Evolutionary conservation across 35 echinoderm and acorn worm species (phyloP).

Genomic region (Amphiura filiformis): DNA sequence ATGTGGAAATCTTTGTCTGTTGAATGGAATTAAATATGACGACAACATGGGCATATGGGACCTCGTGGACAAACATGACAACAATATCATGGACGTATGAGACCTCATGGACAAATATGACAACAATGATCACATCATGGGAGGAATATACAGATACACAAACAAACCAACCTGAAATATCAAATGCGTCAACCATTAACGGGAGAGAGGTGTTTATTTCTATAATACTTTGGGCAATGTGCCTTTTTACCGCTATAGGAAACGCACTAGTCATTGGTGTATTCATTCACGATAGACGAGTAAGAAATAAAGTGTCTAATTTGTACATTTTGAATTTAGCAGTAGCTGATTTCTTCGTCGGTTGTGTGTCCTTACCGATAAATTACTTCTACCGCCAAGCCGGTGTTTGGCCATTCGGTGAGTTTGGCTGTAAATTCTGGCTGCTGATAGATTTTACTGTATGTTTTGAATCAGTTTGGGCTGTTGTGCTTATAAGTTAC

Average conservation of each 20-base stretch:
- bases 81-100: too few species aligned
- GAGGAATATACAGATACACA: not conserved
- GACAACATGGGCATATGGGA: not conserved
- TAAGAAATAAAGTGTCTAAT: constrained; percentile 34
- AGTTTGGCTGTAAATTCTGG: constrained; percentile 48
- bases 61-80: too few species aligned
- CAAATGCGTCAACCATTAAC: not conserved
- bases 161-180: not conserved
- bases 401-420: constrained; percentile 48
- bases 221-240: not conserved
- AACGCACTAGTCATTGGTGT: constrained; percentile 44
- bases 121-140: not conserved
- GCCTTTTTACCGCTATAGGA: constrained; percentile 27
- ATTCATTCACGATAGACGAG: constrained; percentile 12
- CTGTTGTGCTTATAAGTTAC: constrained; percentile 55
- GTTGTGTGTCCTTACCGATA: constrained; percentile 20
- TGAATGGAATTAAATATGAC: too few species aligned
- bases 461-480: constrained; percentile 29
- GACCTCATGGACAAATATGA: too few species aligned
- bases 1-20: too few species aligned
- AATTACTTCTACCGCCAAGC: constrained; percentile 23
- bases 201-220: constrained; percentile 1
- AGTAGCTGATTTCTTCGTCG: constrained; percentile 35
- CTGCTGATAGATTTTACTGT: constrained; percentile 26
- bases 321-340: constrained; percentile 46